Base-by-base conservation (phyloP, 2,888 invertebrate genomes). In the Drosophila prolongata region DNA sequence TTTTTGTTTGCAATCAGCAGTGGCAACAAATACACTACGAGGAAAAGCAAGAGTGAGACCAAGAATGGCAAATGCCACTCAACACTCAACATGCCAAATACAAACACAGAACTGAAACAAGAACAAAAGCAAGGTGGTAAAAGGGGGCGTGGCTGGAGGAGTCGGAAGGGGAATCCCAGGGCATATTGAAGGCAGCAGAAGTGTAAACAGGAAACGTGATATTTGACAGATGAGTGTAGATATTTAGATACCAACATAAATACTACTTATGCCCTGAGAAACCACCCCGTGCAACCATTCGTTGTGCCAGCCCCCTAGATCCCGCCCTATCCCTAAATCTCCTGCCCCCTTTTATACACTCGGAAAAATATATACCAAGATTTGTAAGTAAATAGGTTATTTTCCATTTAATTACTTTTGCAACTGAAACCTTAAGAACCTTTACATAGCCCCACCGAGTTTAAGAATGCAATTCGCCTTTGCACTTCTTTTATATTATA, bases 171-270 rank as follows among this genome's bases (percentile, higher is more conserved):
- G 53, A 14, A 24, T 58, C 47, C 47, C 35, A 14, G 60, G 76
- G 42, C 62, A 64, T 62, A 64, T 64, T 40, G 38, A 46, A 67
- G 75, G 66, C 34, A 55, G 46, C 37, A 73, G 75, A 74, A 79
- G 78, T 84, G 88, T 85, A 79, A 84, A 88, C 88, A 88, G 74
- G 88, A 78, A 88, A 88, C 86, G 86, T 84, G 88, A 88, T 86
- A 88, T 86, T 88, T 84, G 88, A 84, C 84, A 86, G 84, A 88
- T 88, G 88, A 86, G 78, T 85, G 77, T 76, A 78, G 88, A 79
- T 84, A 84, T 88, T 84, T 88, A 77, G 83, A 85, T 80, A 88
- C 80, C 75, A 85, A 87, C 88, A 87, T 85, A 84, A 87, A 87
- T 82, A 88, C 71, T 79, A 79, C 83, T 85, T 87, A 77, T 76